Base-by-base conservation (phyloP, 2,797 vertebrate genomes). In the Eurystomus glaucurus region DNA sequence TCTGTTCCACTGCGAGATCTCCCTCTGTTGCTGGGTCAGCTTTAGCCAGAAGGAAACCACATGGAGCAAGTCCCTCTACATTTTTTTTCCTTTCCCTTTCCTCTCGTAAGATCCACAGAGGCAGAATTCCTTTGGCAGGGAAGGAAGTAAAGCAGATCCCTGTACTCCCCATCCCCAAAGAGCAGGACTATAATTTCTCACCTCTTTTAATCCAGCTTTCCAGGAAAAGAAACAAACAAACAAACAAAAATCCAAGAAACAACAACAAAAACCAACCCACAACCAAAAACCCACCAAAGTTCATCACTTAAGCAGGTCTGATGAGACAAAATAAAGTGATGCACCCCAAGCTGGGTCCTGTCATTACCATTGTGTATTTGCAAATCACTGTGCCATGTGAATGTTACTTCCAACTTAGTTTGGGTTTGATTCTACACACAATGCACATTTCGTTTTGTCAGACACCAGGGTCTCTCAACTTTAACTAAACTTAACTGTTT, bases 1-100 rank as follows among this genome's bases (percentile, higher is more conserved):
- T 77, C 70, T 65, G 26, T 64, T 81, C 50, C 43, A 72, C 54
- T 58, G 54, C 12, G 51, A 87, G 45, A 65, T 85, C 39, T 82
- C n/a, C 68, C 72, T 12, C n/a, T 58, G 29, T 71, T 74, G 33
- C 78, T 79, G 37, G 51, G 66, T 84, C 89, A 84, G 77, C 41
- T 82, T 76, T 69, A 76, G 60, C 43, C 70, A 91, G 66, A 84
- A 55, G 62, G 39, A 91, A 92, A 82, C 57, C 78, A 91, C 50
- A 71, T 18, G 33, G 14, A 87, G 26, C n/a, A 82, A 78, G n/a
- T 81, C 62, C 43, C 65, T 76, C 29, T 55, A 91, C 84, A 72
- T 33, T 78, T 25, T 50, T 35, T 35, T 35, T 35, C 35, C 35
- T 35, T 35, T 35, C 23, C 69, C 20, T 57, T 91, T 89, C 54